Evolutionary conservation across 2,113 vertebrate species (phyloP), one percentile per base, ranked within the genome.

Genomic region (Lipotes vexillifer): DNA sequence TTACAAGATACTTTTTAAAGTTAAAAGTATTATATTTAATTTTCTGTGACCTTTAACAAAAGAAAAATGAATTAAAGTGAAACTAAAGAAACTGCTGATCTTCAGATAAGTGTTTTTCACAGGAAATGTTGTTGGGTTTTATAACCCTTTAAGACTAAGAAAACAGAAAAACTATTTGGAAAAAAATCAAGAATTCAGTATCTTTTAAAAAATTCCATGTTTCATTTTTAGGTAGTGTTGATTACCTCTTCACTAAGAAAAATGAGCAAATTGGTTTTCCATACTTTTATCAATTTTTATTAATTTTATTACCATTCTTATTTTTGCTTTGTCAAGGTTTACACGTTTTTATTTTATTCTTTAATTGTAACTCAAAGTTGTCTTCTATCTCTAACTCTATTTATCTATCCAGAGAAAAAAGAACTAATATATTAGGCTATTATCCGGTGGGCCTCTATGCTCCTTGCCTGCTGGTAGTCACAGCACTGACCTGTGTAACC

Each of bases 101-200:
- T 85, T 96, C 36, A 95, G 44, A 52, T 69, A 90, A 93, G 63
- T 90, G 36, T 83, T 88, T 87, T 72, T 87, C 11, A 68, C 0
- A 20, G 46, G 25, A 85, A 83, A 27, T 96, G 49, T 41, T 92
- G 94, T 71, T 86, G 63, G 29, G 69, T 89, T 90, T 95, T 87
- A 41, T 94, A 90, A 89, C 27, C 8, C 21, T 66, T 18, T n/a
- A 90, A 94, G 68, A n/a, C 66, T 95, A 96, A 80, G 41, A 89
- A 93, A 93, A 92, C 49, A 91, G n/a, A 90, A 93, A 83, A 92
- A 69, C 7, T 59, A 85, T 61, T 89, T 92, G 63, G n/a, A 41
- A 96, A 93, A 93, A 80, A 46, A 41, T 25, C 15, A 52, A 92
- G 21, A 93, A 81, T 38, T 88, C 69, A n/a, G 17, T 82, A 81